Evolutionary conservation across 2,888 invertebrate species (phyloP).

Genomic region (Lasius platythorax): DNA sequence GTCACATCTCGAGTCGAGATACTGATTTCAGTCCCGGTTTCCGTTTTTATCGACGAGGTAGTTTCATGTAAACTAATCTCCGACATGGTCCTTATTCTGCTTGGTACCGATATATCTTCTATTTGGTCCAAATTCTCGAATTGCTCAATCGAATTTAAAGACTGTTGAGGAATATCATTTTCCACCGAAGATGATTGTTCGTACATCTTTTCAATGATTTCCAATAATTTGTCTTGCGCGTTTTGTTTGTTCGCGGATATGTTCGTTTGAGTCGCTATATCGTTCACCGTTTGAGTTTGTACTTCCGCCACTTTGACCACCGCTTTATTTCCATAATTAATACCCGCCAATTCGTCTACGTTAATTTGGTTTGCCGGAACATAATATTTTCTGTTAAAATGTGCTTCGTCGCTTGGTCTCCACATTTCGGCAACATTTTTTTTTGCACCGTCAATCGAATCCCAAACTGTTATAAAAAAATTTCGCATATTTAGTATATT

Average conservation of each 20-base stretch:
- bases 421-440: slow-evolving; percentile 38
- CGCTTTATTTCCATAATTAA: slow-evolving; percentile 70
- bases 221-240: slow-evolving; percentile 69
- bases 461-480: slow-evolving; percentile 25
- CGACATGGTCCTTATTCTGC: slow-evolving; percentile 83
- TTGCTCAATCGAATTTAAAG: slow-evolving; percentile 80
- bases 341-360: slow-evolving; percentile 50
- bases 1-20: slow-evolving; percentile 84
- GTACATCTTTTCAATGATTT: slow-evolving; percentile 78
- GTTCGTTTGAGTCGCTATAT: slow-evolving; percentile 85
- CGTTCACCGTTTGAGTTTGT: slow-evolving; percentile 84
- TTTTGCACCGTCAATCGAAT: slow-evolving; percentile 15
- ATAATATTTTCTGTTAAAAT: slow-evolving; percentile 43
- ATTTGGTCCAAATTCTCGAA: slow-evolving; percentile 81
- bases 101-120: slow-evolving; percentile 82
- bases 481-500: neutral
- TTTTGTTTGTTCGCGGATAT: slow-evolving; percentile 65
- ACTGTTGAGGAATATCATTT: slow-evolving; percentile 77
- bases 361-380: slow-evolving; percentile 38
- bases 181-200: slow-evolving; percentile 70
- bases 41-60: slow-evolving; percentile 85
- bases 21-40: slow-evolving; percentile 85
- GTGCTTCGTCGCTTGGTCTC: slow-evolving; percentile 28
- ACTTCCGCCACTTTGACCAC: slow-evolving; percentile 82
- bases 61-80: slow-evolving; percentile 85